These are phyloP conservation scores for Vespertilio murinus DNA, from an alignment of 2,797 vertebrate species.

Conservation along the genomic window DNA sequence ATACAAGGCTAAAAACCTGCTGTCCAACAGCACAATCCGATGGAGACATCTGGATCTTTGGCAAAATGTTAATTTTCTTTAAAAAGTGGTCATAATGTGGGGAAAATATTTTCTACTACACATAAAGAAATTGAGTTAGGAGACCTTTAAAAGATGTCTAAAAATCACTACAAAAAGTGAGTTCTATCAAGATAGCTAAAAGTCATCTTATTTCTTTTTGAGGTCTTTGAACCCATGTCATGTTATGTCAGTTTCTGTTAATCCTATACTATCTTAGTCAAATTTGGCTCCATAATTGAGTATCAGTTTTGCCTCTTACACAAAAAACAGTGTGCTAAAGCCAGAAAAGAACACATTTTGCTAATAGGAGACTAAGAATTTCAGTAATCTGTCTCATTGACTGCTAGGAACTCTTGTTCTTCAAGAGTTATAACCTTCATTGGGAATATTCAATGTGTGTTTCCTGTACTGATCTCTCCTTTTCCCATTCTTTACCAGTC, in stretches of 20 bases:
- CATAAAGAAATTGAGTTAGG: background rate
- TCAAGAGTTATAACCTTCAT: background rate
- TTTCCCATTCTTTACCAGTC: background rate
- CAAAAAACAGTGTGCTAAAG: constrained; percentile 1
- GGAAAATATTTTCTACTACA: constrained; percentile 46
- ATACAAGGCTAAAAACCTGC: constrained; percentile 64
- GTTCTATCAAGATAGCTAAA: background rate
- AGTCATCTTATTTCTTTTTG: constrained; percentile 15
- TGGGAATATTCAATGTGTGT: background rate
- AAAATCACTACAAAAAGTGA: background rate
- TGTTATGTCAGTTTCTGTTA: background rate
- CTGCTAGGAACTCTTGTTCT: background rate
- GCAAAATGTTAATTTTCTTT: background rate
- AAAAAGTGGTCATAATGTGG: background rate
- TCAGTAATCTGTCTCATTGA: background rate
- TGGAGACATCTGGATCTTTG: constrained; percentile 32
- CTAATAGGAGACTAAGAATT: background rate
- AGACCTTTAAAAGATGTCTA: background rate
- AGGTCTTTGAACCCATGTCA: background rate
- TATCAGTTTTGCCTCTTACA: background rate
- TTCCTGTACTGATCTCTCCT: background rate
- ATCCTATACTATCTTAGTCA: background rate
- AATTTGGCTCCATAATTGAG: background rate
- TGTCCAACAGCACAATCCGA: background rate
- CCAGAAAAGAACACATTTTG: background rate